Evolutionary conservation across 2,113 vertebrate genomes (phyloP).

Genomic region (Nycticorax nycticorax): DNA sequence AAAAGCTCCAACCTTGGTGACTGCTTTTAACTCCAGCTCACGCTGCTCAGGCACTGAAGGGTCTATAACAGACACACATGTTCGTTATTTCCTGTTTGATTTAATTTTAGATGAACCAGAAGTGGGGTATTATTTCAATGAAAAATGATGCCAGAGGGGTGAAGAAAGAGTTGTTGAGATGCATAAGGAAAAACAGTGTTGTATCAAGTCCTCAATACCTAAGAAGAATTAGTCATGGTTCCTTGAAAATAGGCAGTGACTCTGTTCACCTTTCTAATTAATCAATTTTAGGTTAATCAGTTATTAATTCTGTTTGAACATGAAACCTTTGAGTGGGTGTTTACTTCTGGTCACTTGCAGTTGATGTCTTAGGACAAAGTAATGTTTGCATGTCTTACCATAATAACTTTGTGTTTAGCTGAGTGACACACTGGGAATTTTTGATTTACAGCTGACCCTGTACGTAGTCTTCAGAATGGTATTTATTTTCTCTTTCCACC

Average conservation of each 20-base stretch:
- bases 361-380: background rate
- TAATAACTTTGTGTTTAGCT: background rate
- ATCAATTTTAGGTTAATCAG: background rate
- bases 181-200: background rate
- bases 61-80: background rate
- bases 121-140: slow-evolving; percentile 9
- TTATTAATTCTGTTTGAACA: background rate
- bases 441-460: background rate
- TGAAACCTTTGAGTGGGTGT: background rate
- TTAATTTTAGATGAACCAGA: slow-evolving; percentile 1
- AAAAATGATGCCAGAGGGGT: background rate
- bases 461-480: background rate
- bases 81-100: slow-evolving; percentile 7
- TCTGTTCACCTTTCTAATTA: background rate
- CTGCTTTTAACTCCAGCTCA: background rate
- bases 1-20: background rate
- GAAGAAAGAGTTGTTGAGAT: background rate
- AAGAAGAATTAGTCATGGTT: background rate
- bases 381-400: background rate
- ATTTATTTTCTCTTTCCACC: slow-evolving; percentile 5
- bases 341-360: background rate
- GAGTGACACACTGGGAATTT: background rate
- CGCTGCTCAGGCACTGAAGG: background rate
- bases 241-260: background rate
- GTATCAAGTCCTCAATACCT: background rate